Evolutionary conservation across 2,888 invertebrate species (phyloP), one percentile per base, ranked within the genome.

Genomic region (Drepana falcataria): DNA sequence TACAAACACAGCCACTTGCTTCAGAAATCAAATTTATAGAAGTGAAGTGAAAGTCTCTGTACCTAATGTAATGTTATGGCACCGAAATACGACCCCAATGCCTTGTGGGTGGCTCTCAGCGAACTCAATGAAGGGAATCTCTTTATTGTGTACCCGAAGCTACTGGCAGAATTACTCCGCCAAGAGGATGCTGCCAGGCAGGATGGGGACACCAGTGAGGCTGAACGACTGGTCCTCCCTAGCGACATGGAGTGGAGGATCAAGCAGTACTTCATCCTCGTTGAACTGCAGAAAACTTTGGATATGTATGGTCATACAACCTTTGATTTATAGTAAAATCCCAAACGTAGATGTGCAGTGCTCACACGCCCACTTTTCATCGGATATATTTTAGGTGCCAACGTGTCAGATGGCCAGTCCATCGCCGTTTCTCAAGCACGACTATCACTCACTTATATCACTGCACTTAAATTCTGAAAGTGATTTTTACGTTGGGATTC

Each of bases 211-310:
- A 85, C 79, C 9, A 83, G 76, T 41, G 92, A 92, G 60, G 83
- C 91, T 7, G 93, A 93, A 59, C 90, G 91, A 48, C 86, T 95
- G 56, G 89, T 94, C 47, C 84, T 95, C 47, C 95, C 95, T 6
- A 95, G 95, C 68, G 94, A 95, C 69, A 92, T 91, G 63, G 93
- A 93, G 44, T 95, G 94, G 93, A 87, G 94, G 57, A 90, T 93
- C 48, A 92, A 92, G 62, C 93, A 94, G 73, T 95, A 95, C 73
- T 94, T 94, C 73, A 87, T 90, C 57, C 84, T 95, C 60, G 94
- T 95, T 21, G 93, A 92, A 49, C 85, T 93, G 74, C 95, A 95
- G 76, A 92, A 94, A 68, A 79, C 83, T 60, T 64, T 81, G 66
- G 81, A 81, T 52, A 55, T 59, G 64, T 72, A 83, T 64, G 71